Evolutionary conservation across 2,797 vertebrate genomes (phyloP).

Genomic region (Rhodeus uyekii): DNA sequence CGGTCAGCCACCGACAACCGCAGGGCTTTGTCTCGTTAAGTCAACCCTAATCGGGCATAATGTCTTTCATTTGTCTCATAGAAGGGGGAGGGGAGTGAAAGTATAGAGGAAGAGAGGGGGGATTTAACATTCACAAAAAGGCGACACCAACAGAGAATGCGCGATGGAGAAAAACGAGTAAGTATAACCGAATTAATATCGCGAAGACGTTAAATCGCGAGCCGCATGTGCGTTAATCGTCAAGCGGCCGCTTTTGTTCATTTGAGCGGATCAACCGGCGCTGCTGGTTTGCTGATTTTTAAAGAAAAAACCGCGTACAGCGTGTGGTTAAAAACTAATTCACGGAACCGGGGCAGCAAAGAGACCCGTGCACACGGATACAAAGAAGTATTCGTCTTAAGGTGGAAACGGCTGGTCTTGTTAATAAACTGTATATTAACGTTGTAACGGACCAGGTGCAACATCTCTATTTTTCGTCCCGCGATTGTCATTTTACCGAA

Average conservation of each 20-base stretch:
- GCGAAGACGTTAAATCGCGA: background rate
- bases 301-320: slow-evolving; percentile 1
- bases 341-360: background rate
- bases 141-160: slow-evolving; percentile 77
- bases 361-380: background rate
- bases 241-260: slow-evolving; percentile 28
- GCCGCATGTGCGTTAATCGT: background rate
- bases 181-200: slow-evolving; percentile 63
- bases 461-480: background rate
- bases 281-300: slow-evolving; percentile 25
- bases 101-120: slow-evolving; percentile 79
- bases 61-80: slow-evolving; percentile 82
- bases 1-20: slow-evolving; percentile 59
- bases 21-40: slow-evolving; percentile 60
- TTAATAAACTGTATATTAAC: background rate
- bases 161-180: slow-evolving; percentile 88
- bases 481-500: slow-evolving; percentile 7
- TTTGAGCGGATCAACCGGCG: slow-evolving; percentile 8
- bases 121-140: slow-evolving; percentile 79
- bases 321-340: background rate
- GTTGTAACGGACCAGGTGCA: slow-evolving; percentile 20
- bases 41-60: slow-evolving; percentile 75
- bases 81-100: slow-evolving; percentile 84
- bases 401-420: background rate
- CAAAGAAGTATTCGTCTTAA: background rate